Conservation (phyloP, 2,888 invertebrate species). For the Entomobrya proxima region DNA sequence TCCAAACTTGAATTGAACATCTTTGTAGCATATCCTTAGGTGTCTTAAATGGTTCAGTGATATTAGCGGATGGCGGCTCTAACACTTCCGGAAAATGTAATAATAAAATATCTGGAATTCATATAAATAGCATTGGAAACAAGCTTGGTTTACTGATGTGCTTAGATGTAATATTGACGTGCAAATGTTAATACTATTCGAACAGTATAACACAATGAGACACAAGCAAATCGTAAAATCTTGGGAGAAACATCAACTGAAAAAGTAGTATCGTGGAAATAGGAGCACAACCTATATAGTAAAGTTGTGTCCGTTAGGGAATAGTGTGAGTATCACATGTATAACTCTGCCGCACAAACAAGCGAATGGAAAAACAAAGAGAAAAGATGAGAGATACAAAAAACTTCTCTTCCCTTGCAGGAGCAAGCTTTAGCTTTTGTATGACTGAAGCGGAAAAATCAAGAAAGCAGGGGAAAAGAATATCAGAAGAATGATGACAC, state of each 20-base stretch:
- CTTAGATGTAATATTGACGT: constrained; percentile 22
- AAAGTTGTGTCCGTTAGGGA: neutral
- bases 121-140: neutral
- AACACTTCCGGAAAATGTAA: constrained; percentile 23
- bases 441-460: constrained; percentile 58
- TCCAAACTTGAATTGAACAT: no score
- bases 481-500: constrained; percentile 59
- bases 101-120: constrained; percentile 35
- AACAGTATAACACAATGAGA: constrained; percentile 25
- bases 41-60: no score
- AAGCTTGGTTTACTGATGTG: constrained; percentile 23
- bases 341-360: neutral
- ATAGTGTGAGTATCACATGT: no score
- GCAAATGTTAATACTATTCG: constrained; percentile 28
- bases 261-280: neutral
- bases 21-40: no score
- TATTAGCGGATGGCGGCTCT: no score
- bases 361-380: neutral
- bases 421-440: constrained; percentile 39
- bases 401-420: neutral
- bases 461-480: constrained; percentile 32
- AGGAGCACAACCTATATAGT: constrained; percentile 4
- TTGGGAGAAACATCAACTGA: constrained; percentile 38
- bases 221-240: constrained; percentile 45
- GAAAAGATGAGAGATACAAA: neutral